Percentiles rank a stretch among this genome's conserved stretches.
Evolutionary conservation across 2,113 vertebrate genomes (phyloP).

Genomic region (Thamnophis sirtalis): DNA sequence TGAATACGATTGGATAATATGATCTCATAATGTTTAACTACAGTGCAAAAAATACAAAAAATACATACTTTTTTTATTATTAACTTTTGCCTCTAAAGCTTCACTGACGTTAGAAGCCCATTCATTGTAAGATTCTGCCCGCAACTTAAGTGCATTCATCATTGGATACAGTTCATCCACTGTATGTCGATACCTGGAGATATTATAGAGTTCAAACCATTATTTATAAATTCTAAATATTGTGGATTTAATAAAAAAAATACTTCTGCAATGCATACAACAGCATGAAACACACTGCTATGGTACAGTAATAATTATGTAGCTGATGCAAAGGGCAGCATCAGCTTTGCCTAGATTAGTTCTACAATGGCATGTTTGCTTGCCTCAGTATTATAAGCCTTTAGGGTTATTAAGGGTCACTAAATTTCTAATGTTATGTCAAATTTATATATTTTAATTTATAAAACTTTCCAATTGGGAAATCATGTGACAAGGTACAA

Average conservation of each 20-base stretch:
- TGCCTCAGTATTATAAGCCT: neutral
- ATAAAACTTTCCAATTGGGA: neutral
- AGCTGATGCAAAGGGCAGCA: neutral
- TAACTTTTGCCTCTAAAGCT: conserved; percentile 86
- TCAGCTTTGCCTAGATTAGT: neutral
- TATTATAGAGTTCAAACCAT: neutral
- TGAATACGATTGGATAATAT: neutral
- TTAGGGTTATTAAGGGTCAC: neutral
- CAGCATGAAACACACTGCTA: neutral
- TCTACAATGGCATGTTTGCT: neutral
- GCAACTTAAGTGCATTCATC: conserved; percentile 83
- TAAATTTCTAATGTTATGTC: neutral
- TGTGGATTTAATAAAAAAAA: neutral
- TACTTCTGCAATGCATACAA: neutral
- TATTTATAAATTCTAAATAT: neutral
- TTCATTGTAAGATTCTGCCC: conserved; percentile 84
- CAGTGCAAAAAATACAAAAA: neutral
- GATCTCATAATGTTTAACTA: neutral
- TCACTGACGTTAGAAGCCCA: conserved; percentile 85
- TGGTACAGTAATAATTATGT: neutral
- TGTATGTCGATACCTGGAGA: conserved; percentile 82
- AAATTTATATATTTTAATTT: neutral
- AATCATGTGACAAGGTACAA: neutral
- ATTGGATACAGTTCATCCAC: conserved; percentile 92
- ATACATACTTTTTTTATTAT: conserved; percentile 85